Percentiles rank a stretch among this genome's conserved stretches.
phyloP scores from a whole-genome alignment of 1,140 invertebrate genomes.

The Brachionus calyciflorus region DNA sequence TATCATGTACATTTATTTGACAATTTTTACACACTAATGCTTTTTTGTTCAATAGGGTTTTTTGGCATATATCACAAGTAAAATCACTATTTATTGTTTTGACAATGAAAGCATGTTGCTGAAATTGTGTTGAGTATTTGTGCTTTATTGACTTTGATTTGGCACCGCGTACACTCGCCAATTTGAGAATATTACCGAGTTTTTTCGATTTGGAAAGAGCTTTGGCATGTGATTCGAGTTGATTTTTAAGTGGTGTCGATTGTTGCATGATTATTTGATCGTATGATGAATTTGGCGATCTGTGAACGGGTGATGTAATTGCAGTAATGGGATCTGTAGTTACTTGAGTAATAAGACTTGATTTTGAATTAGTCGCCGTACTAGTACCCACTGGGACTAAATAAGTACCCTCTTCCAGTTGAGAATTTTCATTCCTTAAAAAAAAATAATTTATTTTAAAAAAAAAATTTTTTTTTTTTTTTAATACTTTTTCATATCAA shows the following conservation, averaged over 20 bases:
- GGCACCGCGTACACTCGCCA: conserved; percentile 31
- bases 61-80: conserved; percentile 30
- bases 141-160: conserved; percentile 45
- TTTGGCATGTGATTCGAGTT: not conserved
- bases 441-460: not conserved
- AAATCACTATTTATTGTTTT: not conserved
- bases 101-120: conserved; percentile 16
- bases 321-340: not conserved
- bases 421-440: not conserved
- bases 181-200: conserved; percentile 35
- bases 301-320: not conserved
- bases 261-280: not conserved
- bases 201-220: conserved; percentile 39
- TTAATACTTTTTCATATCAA: conserved; percentile 33
- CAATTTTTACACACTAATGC: conserved; percentile 30
- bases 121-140: conserved; percentile 25
- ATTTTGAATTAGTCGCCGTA: conserved; percentile 6
- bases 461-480: not conserved
- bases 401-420: conserved; percentile 19
- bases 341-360: not conserved
- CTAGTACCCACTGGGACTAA: not conserved
- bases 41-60: conserved; percentile 18
- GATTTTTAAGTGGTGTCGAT: conserved; percentile 30
- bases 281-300: not conserved
- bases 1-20: conserved; percentile 11